phyloP scores from a whole-genome alignment of 2,113 vertebrate species.

The Chiloscyllium plagiosum region DNA sequence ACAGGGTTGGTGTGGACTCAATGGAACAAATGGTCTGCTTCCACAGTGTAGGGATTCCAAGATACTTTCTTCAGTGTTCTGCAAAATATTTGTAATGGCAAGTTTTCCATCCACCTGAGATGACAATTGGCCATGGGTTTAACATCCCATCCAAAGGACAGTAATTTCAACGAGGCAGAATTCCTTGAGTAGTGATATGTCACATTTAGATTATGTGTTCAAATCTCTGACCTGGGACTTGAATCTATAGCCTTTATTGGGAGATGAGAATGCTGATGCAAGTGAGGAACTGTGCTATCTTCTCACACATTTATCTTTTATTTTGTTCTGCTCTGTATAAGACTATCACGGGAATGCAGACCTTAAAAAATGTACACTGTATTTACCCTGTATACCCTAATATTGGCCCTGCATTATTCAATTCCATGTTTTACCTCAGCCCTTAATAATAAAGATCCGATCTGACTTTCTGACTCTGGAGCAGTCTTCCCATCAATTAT shows the following conservation, averaged over 20 bases:
- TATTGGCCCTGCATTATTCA: neutral
- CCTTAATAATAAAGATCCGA: neutral
- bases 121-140: neutral
- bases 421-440: neutral
- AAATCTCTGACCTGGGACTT: neutral
- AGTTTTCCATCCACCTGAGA: no score
- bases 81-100: no score
- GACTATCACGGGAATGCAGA: neutral
- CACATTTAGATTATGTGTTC: neutral
- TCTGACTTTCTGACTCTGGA: neutral
- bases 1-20: no score
- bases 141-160: neutral
- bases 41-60: no score
- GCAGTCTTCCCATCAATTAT: neutral
- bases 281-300: neutral
- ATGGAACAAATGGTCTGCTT: no score
- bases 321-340: neutral
- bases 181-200: neutral
- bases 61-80: no score
- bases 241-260: neutral
- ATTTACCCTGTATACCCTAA: neutral
- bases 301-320: neutral
- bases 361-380: neutral
- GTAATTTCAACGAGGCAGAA: neutral
- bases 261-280: neutral